Base-by-base conservation (phyloP, 2,888 invertebrate genomes). In the Drosophila yooni region DNA sequence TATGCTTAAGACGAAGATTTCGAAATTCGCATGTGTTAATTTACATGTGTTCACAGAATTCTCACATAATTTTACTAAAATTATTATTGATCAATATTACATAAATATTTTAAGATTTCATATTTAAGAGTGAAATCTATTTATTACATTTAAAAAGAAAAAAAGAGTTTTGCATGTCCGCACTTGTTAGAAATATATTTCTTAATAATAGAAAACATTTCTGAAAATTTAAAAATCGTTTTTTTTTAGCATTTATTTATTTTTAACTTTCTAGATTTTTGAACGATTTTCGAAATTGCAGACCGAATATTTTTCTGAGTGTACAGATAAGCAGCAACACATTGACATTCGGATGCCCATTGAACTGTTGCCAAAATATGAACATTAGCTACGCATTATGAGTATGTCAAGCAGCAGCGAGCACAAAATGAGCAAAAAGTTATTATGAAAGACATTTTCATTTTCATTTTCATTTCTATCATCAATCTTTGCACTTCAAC, bases 401-500 rank as follows among this genome's bases (percentile, higher is more conserved):
- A 82, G 34, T 75, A 66, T 71, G 81, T 74, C 74, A 60, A 57
- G 56, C 65, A 56, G 75, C 51, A 36, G 52, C 29, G 60, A 33
- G 33, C 43, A 34, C 31, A 61, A 63, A 68, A 64, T 70, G 71
- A 69, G 65, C 73, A 69, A 82, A 66, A 66, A 74, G 64, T 80
- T 79, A 66, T 73, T 76, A 65, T 48, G 65, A 65, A 57, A 43
- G 61, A 50, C 58, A 61, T 70, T 82, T 79, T 70, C 63, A 58
- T 76, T 75, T 64, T 74, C 60, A 63, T 72, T 75, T 64, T 74
- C 60, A 63, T 72, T 74, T 75, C 51, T 56, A 91, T 90, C 91
- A 91, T 92, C 90, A 92, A 92, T 91, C 91, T 92, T 90, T 87
- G 72, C 81, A 79, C 83, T 87, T 89, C 88, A 91, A 85, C 91